These are phyloP conservation scores for Montifringilla adamsi DNA, from an alignment of 2,113 vertebrate species.

Conservation along the genomic window DNA sequence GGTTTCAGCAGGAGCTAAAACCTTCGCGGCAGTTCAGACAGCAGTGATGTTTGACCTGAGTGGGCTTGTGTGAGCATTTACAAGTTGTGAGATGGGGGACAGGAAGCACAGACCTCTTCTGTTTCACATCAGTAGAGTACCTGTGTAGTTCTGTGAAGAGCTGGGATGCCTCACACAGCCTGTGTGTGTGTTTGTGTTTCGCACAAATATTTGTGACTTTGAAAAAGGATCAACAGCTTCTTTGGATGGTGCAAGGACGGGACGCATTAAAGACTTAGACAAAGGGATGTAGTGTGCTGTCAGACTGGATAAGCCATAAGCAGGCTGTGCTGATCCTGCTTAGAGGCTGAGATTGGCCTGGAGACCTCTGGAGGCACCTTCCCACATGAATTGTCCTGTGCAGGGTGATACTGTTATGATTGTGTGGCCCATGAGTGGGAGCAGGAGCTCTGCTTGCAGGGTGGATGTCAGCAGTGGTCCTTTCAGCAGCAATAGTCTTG, in stretches of 20 bases:
- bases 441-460: not conserved
- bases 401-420: rapidly evolving
- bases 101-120: not conserved
- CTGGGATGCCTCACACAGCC: not conserved
- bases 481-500: not conserved
- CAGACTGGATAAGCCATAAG: not conserved
- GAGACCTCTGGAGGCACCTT: not conserved
- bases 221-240: not conserved
- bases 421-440: rapidly evolving
- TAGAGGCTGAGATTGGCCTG: not conserved
- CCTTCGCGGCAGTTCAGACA: not conserved
- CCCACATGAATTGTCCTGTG: rapidly evolving
- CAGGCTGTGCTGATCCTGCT: not conserved
- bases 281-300: not conserved
- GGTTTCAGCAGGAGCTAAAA: not conserved
- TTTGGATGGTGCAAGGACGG: rapidly evolving
- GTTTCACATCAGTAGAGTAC: not conserved
- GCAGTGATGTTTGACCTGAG: not conserved
- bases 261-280: not conserved
- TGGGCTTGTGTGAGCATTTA: not conserved
- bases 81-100: too few species aligned
- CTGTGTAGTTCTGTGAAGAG: not conserved
- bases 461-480: not conserved
- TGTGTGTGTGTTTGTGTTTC: not conserved
- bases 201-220: not conserved